Evolutionary conservation across 37 sponge, comb jelly and placozoan genomes (phyloP).

Genomic region (Diacarnus erythraeanus): DNA sequence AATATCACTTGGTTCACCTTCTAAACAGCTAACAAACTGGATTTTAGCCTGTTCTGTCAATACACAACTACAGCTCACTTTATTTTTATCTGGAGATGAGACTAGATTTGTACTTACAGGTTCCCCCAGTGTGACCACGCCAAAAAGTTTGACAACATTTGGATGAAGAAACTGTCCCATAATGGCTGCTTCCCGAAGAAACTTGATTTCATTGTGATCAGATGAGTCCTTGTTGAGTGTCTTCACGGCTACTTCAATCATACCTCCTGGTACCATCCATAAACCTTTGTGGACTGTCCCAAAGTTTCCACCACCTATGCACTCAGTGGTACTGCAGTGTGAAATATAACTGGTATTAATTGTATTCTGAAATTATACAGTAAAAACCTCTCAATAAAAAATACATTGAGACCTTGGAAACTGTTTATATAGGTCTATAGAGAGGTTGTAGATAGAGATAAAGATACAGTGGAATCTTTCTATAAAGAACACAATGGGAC

Average conservation of each 20-base stretch:
- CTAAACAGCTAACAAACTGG: too few species aligned
- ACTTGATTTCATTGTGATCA: slow-evolving; percentile 36
- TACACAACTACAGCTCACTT: too few species aligned
- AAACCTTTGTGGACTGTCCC: slow-evolving; percentile 50
- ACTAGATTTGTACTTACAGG: slow-evolving; percentile 38
- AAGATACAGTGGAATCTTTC: too few species aligned
- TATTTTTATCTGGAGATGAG: not conserved
- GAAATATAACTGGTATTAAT: too few species aligned
- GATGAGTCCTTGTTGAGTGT: slow-evolving; percentile 18
- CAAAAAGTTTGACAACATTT: slow-evolving; percentile 58
- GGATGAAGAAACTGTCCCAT: slow-evolving; percentile 78
- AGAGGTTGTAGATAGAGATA: too few species aligned
- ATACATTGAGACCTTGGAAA: too few species aligned
- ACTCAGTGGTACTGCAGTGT: not conserved
- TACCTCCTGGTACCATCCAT: slow-evolving; percentile 38
- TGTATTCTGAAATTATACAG: too few species aligned
- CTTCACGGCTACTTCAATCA: slow-evolving; percentile 61
- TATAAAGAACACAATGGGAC: too few species aligned
- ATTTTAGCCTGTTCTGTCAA: too few species aligned
- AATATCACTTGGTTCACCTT: too few species aligned
- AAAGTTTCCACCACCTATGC: slow-evolving; percentile 63
- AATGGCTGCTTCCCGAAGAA: slow-evolving; percentile 70
- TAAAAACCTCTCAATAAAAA: too few species aligned
- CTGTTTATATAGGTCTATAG: too few species aligned
- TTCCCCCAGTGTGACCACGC: slow-evolving; percentile 70